Percentiles rank a stretch among this genome's conserved stretches.
Evolutionary conservation across 1,140 invertebrate species (phyloP).

Genomic region (Acromyrmex echinatior): DNA sequence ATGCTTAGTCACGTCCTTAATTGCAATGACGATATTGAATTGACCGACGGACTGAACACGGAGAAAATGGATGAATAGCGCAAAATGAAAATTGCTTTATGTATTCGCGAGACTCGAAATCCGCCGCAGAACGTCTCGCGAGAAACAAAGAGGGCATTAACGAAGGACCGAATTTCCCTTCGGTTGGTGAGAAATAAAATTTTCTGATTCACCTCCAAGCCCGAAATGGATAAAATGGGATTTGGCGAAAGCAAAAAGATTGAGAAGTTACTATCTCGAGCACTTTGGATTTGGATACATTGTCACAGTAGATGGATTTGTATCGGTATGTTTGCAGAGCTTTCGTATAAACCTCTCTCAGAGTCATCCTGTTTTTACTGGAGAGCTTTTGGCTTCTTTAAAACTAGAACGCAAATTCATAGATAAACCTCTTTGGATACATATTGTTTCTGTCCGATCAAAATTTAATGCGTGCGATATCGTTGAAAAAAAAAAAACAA

Average conservation of each 20-base stretch:
- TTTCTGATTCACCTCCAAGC: conserved; percentile 4
- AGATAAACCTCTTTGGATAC: conserved; percentile 12
- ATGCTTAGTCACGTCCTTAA: conserved; percentile 40
- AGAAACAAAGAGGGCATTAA: conserved; percentile 4
- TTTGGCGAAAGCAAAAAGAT: conserved; percentile 8
- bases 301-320: background rate
- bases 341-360: background rate
- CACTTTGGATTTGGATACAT: background rate
- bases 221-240: conserved; percentile 1
- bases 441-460: background rate
- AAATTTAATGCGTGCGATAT: background rate
- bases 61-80: background rate
- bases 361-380: conserved; percentile 4
- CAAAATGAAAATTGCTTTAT: conserved; percentile 2
- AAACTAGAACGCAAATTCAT: background rate
- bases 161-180: background rate
- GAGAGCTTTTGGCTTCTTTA: conserved; percentile 2
- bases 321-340: conserved; percentile 16
- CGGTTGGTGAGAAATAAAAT: conserved; percentile 27
- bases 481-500: conserved; percentile 3
- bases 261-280: conserved; percentile 5
- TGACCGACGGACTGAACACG: background rate
- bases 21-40: conserved; percentile 14
- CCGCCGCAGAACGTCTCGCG: too few species aligned
- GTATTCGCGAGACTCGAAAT: background rate